These are phyloP conservation scores for Xenopus laevis DNA, from an alignment of 2,113 vertebrate species.

Conservation along the genomic window DNA sequence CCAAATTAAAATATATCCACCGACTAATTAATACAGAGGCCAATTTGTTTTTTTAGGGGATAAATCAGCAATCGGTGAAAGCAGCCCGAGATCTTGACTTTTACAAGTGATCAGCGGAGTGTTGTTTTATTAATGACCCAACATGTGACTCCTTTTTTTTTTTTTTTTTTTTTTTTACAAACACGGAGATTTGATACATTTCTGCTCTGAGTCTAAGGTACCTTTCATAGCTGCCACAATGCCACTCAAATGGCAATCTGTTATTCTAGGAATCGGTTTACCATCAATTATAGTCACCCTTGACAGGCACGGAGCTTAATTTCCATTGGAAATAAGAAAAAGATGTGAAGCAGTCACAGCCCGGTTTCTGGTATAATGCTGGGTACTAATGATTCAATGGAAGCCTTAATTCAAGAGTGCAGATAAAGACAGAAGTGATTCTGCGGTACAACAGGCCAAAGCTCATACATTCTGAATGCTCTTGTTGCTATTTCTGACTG, in stretches of 20 bases:
- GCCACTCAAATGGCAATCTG: conserved; percentile 12
- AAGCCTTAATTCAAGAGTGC: not conserved
- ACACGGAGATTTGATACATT: conserved; percentile 31
- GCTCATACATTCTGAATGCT: too few relatives aligned
- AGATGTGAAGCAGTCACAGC: conserved; percentile 9
- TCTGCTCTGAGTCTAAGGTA: conserved; percentile 21
- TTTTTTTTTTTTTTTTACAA: too few relatives aligned
- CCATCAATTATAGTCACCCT: conserved; percentile 31
- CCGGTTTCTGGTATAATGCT: conserved; percentile 4
- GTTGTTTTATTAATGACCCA: conserved; percentile 22
- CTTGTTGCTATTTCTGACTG: too few relatives aligned
- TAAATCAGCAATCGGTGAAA: conserved; percentile 14
- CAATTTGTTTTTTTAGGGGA: conserved; percentile 18
- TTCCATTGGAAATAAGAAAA: conserved; percentile 12
- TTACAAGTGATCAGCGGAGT: conserved; percentile 7
- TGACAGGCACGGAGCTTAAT: conserved; percentile 20
- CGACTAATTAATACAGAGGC: conserved; percentile 22
- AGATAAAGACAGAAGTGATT: too few relatives aligned
- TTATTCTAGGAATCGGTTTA: conserved; percentile 27
- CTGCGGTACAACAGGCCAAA: too few relatives aligned
- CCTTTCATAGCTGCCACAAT: conserved; percentile 20
- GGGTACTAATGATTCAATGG: not conserved
- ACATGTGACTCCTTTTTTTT: not conserved
- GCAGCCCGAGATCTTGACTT: not conserved
- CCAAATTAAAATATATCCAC: conserved; percentile 10